These are phyloP conservation scores for Acyrthosiphon pisum DNA, from an alignment of 1,140 invertebrate species.

Conservation along the genomic window DNA sequence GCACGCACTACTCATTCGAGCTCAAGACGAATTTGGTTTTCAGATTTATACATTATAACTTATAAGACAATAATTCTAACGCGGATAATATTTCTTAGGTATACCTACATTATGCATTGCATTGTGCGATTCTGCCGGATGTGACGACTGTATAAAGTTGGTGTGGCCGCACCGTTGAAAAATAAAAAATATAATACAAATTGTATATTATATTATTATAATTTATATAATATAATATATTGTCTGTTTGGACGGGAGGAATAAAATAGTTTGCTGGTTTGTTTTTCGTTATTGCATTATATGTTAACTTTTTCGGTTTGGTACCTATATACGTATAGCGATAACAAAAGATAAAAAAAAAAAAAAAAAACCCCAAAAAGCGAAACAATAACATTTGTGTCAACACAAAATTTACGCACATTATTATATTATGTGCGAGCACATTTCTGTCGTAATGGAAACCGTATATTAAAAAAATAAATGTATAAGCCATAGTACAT, in stretches of 20 bases:
- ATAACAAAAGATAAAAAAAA: not conserved
- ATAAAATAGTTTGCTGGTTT: not conserved
- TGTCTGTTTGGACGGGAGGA: not conserved
- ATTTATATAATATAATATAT: not conserved
- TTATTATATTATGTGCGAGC: not conserved
- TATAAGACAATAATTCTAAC: not conserved
- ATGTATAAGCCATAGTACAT: too few species aligned
- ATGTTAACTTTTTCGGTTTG: not conserved
- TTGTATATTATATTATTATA: too few species aligned
- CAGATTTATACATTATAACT: not conserved
- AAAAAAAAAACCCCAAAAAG: not conserved
- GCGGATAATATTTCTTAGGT: not conserved
- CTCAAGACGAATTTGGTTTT: not conserved
- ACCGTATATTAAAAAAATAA: not conserved
- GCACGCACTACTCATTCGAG: not conserved
- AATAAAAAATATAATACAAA: not conserved
- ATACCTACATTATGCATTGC: not conserved
- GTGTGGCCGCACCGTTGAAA: not conserved
- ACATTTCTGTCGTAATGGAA: not conserved
- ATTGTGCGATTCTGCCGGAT: not conserved
- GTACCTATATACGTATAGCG: not conserved
- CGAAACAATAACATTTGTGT: conserved; percentile 14
- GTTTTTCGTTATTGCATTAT: not conserved
- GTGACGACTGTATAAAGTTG: not conserved
- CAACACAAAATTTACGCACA: not conserved